These are phyloP conservation scores for Micronisus gabar DNA, from an alignment of 2,113 vertebrate genomes.

Conservation along the genomic window DNA sequence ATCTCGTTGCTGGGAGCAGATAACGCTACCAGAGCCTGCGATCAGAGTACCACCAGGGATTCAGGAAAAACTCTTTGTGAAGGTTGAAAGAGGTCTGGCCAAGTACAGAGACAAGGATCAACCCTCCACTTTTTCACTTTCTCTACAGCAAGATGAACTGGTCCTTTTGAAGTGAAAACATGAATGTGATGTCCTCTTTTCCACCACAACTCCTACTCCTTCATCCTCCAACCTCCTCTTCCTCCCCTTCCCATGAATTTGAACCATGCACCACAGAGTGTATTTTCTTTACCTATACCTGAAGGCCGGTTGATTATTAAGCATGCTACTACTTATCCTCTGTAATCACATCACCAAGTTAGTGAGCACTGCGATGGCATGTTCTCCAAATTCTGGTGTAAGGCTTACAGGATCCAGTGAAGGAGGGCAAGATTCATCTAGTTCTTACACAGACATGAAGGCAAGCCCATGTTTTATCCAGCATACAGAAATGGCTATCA, in stretches of 20 bases:
- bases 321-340: not conserved
- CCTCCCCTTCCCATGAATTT: not conserved
- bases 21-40: not conserved
- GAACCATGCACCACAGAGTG: not conserved
- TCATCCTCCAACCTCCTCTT: not conserved
- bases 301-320: not conserved
- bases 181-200: not conserved
- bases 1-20: not conserved
- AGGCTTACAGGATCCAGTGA: not conserved
- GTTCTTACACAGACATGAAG: not conserved
- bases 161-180: not conserved
- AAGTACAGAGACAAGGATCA: slow-evolving; percentile 2
- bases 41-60: not conserved
- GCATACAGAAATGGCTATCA: not conserved
- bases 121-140: not conserved
- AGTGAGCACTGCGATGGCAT: not conserved
- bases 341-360: not conserved
- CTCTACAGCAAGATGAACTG: not conserved
- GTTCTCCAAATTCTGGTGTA: not conserved
- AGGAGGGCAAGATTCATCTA: slow-evolving; percentile 6
- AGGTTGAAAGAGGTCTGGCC: not conserved
- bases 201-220: not conserved
- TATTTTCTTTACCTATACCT: not conserved
- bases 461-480: not conserved
- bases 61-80: not conserved